Evolutionary conservation across 2,113 vertebrate genomes (phyloP).

Genomic region (Motacilla alba): DNA sequence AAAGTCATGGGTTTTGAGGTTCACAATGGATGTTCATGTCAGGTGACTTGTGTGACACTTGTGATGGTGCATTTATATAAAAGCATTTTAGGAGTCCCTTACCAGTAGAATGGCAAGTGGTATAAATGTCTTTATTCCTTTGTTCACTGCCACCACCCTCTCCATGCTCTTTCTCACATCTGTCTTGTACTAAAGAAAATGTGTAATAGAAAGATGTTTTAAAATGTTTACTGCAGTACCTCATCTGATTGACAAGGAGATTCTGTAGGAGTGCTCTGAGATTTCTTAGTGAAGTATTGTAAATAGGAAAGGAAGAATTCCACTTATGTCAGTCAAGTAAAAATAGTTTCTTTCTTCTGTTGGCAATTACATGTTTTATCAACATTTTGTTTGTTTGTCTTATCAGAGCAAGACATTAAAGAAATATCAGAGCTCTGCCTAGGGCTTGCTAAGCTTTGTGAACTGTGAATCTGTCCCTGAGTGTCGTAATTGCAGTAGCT

Average conservation of each 20-base stretch:
- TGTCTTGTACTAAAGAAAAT: not conserved
- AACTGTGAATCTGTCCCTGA: not conserved
- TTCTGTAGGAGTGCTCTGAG: not conserved
- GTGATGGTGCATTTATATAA: not conserved
- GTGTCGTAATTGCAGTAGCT: not conserved
- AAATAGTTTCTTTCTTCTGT: not conserved
- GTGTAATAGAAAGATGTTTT: not conserved
- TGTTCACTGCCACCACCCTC: not conserved
- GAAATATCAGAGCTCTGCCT: not conserved
- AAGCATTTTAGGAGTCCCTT: not conserved
- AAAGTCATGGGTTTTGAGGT: not conserved
- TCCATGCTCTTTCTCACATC: not conserved
- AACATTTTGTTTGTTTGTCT: not conserved
- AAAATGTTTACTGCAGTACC: not conserved
- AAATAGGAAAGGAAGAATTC: not conserved
- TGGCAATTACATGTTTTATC: not conserved
- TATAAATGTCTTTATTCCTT: not conserved
- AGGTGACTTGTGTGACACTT: not conserved
- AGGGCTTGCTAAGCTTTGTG: not conserved
- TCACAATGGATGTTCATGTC: not conserved
- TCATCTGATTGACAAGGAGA: not conserved
- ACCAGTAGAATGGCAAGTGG: not conserved
- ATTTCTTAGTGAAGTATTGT: not conserved
- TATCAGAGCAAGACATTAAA: not conserved
- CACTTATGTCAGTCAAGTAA: not conserved